Conservation (phyloP, 2,888 invertebrate genomes). For the Bimastos eiseni region DNA sequence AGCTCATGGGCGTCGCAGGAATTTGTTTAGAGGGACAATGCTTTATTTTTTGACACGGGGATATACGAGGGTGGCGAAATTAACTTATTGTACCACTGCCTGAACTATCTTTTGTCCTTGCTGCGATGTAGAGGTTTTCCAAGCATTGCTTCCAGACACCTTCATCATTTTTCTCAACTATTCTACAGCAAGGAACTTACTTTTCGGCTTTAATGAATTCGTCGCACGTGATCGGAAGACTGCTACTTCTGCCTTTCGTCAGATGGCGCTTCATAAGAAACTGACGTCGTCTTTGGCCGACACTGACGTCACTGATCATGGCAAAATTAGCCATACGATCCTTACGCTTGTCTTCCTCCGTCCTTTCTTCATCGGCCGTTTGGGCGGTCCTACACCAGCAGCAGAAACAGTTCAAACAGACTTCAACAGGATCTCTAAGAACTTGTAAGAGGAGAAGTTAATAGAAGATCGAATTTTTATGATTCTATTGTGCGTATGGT, state of each 20-base stretch:
- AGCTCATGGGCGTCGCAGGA: too few species aligned
- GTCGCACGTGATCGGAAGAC: not conserved
- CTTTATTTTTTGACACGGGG: too few species aligned
- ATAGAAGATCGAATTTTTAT: too few species aligned
- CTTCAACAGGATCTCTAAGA: not conserved
- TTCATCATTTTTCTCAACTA: not conserved
- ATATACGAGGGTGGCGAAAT: too few species aligned
- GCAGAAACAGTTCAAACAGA: not conserved
- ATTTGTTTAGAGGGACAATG: too few species aligned
- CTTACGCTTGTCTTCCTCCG: constrained; percentile 18
- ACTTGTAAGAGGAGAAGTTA: not conserved
- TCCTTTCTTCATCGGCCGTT: not conserved
- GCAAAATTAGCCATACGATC: not conserved
- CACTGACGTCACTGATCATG: constrained; percentile 29
- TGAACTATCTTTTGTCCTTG: too few species aligned
- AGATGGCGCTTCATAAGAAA: constrained; percentile 8
- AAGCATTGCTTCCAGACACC: not conserved
- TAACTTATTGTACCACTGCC: not conserved
- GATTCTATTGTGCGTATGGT: too few species aligned
- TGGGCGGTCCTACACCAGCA: not conserved
- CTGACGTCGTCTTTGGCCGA: constrained; percentile 27
- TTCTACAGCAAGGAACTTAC: not conserved
- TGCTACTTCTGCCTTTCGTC: not conserved
- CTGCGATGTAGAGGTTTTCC: not conserved
- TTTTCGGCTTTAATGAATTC: constrained; percentile 20